Conservation (phyloP, 2,888 invertebrate genomes). For the Fissipunctia ypsillon region DNA sequence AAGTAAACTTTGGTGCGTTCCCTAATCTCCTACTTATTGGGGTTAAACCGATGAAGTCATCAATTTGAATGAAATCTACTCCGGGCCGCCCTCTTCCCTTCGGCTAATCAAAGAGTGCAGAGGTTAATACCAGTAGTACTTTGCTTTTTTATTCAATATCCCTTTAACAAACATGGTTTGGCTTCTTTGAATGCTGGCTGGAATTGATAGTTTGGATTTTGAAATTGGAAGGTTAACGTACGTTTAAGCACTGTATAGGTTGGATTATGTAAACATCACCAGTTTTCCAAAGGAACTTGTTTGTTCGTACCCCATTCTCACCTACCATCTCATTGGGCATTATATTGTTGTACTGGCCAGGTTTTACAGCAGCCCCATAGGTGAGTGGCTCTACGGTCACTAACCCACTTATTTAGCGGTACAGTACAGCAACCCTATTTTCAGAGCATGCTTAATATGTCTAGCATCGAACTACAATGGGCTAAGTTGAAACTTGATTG, state of each 20-base stretch:
- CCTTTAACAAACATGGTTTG: constrained; percentile 60
- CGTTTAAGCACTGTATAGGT: background rate
- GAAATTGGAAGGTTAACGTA: background rate
- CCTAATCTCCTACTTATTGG: constrained; percentile 83
- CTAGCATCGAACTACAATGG: background rate
- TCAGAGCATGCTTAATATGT: background rate
- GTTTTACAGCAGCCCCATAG: background rate
- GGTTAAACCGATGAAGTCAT: constrained; percentile 87
- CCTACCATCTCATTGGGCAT: background rate
- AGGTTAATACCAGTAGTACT: constrained; percentile 74
- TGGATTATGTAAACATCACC: background rate
- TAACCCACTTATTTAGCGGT: background rate
- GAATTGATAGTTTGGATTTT: background rate
- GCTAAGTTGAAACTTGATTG: background rate
- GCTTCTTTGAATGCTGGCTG: constrained; percentile 16
- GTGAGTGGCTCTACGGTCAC: background rate
- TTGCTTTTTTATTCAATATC: constrained; percentile 66
- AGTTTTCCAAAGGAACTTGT: background rate
- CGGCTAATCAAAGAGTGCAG: constrained; percentile 81
- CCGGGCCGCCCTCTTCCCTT: constrained; percentile 74
- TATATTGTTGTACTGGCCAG: background rate
- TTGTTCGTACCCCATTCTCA: background rate
- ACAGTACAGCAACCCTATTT: background rate
- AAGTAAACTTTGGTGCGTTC: constrained; percentile 78
- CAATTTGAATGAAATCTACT: constrained; percentile 84